These are phyloP conservation scores for Heliconius sara DNA, from an alignment of 2,888 invertebrate genomes.

Conservation along the genomic window DNA sequence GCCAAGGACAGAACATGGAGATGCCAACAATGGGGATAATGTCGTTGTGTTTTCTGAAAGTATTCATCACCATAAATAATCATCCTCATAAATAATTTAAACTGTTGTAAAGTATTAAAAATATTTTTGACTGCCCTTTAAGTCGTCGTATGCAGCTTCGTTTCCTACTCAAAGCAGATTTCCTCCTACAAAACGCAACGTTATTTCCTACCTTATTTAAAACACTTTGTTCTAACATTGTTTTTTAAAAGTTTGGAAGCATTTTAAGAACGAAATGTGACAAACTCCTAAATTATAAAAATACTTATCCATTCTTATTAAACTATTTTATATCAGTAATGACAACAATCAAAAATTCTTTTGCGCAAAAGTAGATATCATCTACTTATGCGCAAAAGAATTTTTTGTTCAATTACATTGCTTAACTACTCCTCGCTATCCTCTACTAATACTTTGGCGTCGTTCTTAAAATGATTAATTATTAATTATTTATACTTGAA, in stretches of 20 bases:
- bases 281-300: not conserved
- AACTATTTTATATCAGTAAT: not conserved
- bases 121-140: too few species aligned
- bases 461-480: too few species aligned
- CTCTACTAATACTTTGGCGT: too few species aligned
- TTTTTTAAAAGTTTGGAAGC: not conserved
- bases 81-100: not conserved
- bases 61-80: not conserved
- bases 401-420: too few species aligned
- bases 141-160: not conserved
- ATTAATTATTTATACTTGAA: not conserved
- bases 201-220: too few species aligned
- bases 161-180: too few species aligned
- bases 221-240: too few species aligned
- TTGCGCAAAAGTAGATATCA: too few species aligned
- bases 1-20: constrained; percentile 65
- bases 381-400: too few species aligned
- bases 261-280: not conserved
- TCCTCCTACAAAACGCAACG: too few species aligned
- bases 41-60: constrained; percentile 62
- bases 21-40: constrained; percentile 52
- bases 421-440: too few species aligned
- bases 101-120: too few species aligned
- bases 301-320: not conserved
- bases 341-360: not conserved